phyloP scores from a whole-genome alignment of 2,797 vertebrate genomes.

The Aldrovandia affinis region DNA sequence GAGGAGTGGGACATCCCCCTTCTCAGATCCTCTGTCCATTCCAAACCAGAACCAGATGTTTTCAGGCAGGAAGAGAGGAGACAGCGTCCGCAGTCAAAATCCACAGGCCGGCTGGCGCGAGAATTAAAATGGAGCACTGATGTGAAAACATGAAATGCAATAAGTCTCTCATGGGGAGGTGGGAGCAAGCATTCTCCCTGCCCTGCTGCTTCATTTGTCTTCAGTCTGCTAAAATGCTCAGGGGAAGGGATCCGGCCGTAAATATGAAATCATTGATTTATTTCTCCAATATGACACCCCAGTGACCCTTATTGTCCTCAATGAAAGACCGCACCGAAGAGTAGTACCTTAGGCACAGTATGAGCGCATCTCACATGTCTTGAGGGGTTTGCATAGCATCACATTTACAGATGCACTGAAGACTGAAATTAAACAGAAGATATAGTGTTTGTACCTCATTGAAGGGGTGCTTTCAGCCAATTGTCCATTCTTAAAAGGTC shows the following conservation, averaged over 20 bases:
- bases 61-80: neutral
- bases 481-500: neutral
- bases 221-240: constrained; percentile 30
- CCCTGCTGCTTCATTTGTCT: constrained; percentile 1
- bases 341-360: neutral
- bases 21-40: neutral
- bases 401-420: neutral
- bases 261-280: constrained; percentile 27
- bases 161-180: constrained; percentile 13
- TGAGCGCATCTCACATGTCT: neutral
- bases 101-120: constrained; percentile 13
- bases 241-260: neutral
- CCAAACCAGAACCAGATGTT: constrained; percentile 29
- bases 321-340: neutral
- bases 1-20: neutral
- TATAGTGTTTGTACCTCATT: neutral
- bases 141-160: constrained; percentile 27
- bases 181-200: neutral
- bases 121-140: constrained; percentile 29
- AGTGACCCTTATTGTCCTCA: neutral
- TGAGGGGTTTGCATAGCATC: neutral
- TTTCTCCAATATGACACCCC: neutral
- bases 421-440: neutral
- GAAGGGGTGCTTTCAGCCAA: neutral
- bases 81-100: constrained; percentile 6